phyloP scores from a whole-genome alignment of 2,797 vertebrate species.

The Falco berigora region DNA sequence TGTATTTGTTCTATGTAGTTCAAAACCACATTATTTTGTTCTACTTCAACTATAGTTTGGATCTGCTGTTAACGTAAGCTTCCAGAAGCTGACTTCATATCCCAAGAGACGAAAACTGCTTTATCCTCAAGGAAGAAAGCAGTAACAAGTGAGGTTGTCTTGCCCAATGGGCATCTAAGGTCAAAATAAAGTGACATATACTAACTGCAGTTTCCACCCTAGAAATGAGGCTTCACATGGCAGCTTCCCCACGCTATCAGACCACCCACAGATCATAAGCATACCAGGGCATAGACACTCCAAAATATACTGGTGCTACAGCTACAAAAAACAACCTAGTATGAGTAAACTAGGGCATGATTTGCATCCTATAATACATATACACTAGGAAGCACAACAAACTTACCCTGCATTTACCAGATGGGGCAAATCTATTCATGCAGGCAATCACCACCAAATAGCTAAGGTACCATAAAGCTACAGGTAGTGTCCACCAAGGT shows the following conservation, averaged over 20 bases:
- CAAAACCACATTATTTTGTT: not conserved
- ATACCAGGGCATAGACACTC: not conserved
- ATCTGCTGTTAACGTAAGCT: not conserved
- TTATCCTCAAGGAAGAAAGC: slow-evolving; percentile 1
- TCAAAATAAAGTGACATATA: not conserved
- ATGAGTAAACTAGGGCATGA: not conserved
- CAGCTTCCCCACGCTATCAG: not conserved
- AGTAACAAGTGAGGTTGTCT: not conserved
- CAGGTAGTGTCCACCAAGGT: accelerated
- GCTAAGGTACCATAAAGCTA: not conserved
- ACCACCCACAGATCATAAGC: accelerated
- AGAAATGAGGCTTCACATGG: not conserved
- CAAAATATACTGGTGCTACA: not conserved
- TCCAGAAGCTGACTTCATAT: not conserved
- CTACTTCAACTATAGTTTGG: not conserved
- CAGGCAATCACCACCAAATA: not conserved
- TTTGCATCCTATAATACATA: not conserved
- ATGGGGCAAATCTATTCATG: not conserved
- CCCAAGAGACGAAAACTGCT: slow-evolving; percentile 2
- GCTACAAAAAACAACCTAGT: not conserved
- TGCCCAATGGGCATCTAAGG: not conserved
- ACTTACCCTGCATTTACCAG: not conserved
- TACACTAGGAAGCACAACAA: not conserved
- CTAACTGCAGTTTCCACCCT: not conserved
- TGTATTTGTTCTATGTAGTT: not conserved